Evolutionary conservation across 2,888 invertebrate genomes (phyloP).

Genomic region (Bellardia bayeri): DNA sequence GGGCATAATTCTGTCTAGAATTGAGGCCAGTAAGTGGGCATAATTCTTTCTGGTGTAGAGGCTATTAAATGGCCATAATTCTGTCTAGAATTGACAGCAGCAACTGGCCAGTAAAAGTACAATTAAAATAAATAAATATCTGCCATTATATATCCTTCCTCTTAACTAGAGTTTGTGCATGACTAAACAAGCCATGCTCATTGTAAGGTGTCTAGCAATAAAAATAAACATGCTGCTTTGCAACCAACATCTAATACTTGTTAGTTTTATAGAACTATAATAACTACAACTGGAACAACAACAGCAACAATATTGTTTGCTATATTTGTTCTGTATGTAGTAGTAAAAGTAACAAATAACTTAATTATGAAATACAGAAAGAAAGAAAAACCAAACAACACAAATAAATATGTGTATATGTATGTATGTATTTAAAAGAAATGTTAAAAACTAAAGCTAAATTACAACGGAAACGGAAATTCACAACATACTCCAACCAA

Average conservation of each 20-base stretch:
- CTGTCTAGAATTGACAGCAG: too few relatives aligned
- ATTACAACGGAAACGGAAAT: slow-evolving; percentile 64
- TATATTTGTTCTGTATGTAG: slow-evolving; percentile 59
- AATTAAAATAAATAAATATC: too few relatives aligned
- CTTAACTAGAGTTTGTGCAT: too few relatives aligned
- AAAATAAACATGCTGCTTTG: background rate
- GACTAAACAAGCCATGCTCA: too few relatives aligned
- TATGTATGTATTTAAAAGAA: background rate
- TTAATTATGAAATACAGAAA: slow-evolving; percentile 63
- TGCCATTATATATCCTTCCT: too few relatives aligned
- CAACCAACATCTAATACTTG: background rate
- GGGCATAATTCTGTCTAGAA: too few relatives aligned
- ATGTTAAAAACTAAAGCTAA: slow-evolving; percentile 30
- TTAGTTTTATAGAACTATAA: slow-evolving; percentile 7
- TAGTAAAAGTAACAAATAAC: slow-evolving; percentile 67
- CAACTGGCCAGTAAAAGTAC: too few relatives aligned
- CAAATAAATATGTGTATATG: background rate
- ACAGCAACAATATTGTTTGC: slow-evolving; percentile 23
- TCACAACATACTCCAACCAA: slow-evolving; percentile 41
- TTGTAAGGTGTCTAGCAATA: slow-evolving; percentile 7
- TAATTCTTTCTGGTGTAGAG: too few relatives aligned
- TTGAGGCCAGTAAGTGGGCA: too few relatives aligned
- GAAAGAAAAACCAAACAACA: background rate
- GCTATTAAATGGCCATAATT: too few relatives aligned
- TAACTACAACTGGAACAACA: background rate